These are phyloP conservation scores for Notothenia rossii DNA, from an alignment of 2,113 vertebrate species.

Conservation along the genomic window DNA sequence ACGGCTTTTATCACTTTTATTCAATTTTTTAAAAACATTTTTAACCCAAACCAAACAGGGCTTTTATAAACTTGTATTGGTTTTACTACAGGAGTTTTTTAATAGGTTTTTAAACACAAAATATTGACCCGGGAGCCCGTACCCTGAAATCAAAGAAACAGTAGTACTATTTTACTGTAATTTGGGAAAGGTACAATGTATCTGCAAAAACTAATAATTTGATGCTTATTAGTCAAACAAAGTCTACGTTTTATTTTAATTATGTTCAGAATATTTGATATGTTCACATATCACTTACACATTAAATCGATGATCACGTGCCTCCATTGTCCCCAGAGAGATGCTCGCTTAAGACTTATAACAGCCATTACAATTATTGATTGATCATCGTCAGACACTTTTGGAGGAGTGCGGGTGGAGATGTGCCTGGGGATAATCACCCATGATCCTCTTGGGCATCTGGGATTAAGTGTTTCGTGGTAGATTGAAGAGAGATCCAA, in stretches of 20 bases:
- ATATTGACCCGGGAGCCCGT: no score
- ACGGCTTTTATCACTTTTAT: no score
- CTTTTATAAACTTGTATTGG: no score
- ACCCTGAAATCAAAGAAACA: no score
- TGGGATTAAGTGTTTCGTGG: not conserved
- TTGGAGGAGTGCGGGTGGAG: constrained; percentile 14
- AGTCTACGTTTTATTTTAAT: not conserved
- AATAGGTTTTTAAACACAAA: no score
- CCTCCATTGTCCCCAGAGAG: constrained; percentile 14
- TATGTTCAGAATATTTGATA: not conserved
- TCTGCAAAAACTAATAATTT: not conserved
- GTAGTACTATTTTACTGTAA: no score
- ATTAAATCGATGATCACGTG: constrained; percentile 13
- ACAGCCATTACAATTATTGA: constrained; percentile 52
- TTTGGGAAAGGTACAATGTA: no score
- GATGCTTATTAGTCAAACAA: not conserved
- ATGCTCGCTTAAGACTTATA: not conserved
- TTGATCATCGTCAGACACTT: constrained; percentile 17
- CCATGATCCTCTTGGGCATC: constrained; percentile 12
- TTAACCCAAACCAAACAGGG: no score
- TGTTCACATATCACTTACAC: constrained; percentile 25
- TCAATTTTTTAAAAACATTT: no score
- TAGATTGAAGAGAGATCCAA: not conserved
- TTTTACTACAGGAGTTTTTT: no score
- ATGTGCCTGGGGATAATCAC: not conserved